phyloP scores from a whole-genome alignment of 2,113 vertebrate genomes.

The Hippoglossus stenolepis region DNA sequence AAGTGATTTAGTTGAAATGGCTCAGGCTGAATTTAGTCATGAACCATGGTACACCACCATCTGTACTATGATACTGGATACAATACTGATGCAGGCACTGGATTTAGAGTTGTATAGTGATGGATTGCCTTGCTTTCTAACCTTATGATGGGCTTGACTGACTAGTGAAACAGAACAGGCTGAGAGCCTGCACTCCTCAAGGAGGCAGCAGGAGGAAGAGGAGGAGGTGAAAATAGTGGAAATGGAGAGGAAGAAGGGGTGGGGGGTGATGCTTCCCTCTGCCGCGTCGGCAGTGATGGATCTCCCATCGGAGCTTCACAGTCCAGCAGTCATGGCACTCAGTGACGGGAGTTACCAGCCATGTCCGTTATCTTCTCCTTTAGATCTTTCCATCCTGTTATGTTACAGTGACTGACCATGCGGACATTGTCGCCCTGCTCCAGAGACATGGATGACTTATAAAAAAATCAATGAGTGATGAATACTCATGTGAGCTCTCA shows the following conservation, averaged over 20 bases:
- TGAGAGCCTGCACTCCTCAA: slow-evolving; percentile 2
- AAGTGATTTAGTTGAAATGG: neutral
- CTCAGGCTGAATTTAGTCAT: slow-evolving; percentile 1
- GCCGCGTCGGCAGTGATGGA: slow-evolving; percentile 49
- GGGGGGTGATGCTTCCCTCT: slow-evolving; percentile 9
- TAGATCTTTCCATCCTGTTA: slow-evolving; percentile 60
- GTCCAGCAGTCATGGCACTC: slow-evolving; percentile 32
- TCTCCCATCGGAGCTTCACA: slow-evolving; percentile 45
- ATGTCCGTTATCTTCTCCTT: slow-evolving; percentile 55
- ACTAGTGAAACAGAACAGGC: slow-evolving; percentile 58
- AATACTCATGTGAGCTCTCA: slow-evolving; percentile 18
- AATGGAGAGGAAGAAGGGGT: slow-evolving; percentile 7
- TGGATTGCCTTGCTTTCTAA: slow-evolving; percentile 53
- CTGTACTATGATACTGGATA: neutral
- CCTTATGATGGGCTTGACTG: slow-evolving; percentile 62
- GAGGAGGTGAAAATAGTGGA: slow-evolving; percentile 7
- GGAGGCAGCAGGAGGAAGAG: slow-evolving; percentile 11
- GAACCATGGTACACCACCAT: neutral
- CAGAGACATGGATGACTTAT: slow-evolving; percentile 33
- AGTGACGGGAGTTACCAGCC: slow-evolving; percentile 60
- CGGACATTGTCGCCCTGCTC: slow-evolving; percentile 1
- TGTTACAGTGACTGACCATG: slow-evolving; percentile 43
- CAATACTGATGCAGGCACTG: neutral
- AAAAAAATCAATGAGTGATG: slow-evolving; percentile 52
- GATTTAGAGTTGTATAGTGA: slow-evolving; percentile 32